A percentile compares a stretch with the other conserved stretches of the same genome.
These are phyloP conservation scores for Marasmarcha lunaedactyla DNA, from an alignment of 2,888 invertebrate species.

Conservation along the genomic window DNA sequence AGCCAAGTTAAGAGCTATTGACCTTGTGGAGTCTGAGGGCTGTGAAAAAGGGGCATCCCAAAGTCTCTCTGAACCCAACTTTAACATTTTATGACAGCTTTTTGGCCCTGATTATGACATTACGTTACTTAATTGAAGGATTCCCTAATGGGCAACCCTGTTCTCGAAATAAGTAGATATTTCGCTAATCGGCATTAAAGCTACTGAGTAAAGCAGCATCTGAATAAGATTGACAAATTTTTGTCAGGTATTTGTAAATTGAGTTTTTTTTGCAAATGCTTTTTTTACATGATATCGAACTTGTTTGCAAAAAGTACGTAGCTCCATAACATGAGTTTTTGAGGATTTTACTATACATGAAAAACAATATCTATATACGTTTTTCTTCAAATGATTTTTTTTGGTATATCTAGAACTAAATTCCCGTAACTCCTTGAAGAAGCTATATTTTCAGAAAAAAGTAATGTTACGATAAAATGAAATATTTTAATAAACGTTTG, in stretches of 20 bases:
- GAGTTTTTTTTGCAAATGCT: too few relatives aligned
- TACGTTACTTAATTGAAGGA: slow-evolving; percentile 39
- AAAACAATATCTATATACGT: too few relatives aligned
- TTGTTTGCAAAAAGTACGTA: too few relatives aligned
- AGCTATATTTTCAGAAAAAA: too few relatives aligned
- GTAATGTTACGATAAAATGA: too few relatives aligned
- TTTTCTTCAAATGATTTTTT: too few relatives aligned
- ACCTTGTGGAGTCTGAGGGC: slow-evolving; percentile 32
- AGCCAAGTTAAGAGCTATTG: slow-evolving; percentile 45
- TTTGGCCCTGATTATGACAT: slow-evolving; percentile 37
- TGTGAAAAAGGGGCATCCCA: slow-evolving; percentile 43
- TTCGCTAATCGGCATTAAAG: slow-evolving; percentile 1
- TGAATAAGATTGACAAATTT: neutral
- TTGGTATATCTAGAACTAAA: too few relatives aligned
- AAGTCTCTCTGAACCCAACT: slow-evolving; percentile 35
- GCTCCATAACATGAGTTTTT: too few relatives aligned
- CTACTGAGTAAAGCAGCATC: neutral
- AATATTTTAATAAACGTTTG: too few relatives aligned
- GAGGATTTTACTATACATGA: too few relatives aligned
- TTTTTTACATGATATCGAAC: too few relatives aligned
- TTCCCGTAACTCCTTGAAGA: too few relatives aligned
- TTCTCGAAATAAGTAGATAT: slow-evolving; percentile 1
- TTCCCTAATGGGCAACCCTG: slow-evolving; percentile 23
- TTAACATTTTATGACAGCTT: slow-evolving; percentile 35
- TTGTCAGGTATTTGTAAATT: neutral